Evolutionary conservation across 2,797 vertebrate species (phyloP), one percentile per base, ranked within the genome.

Genomic region (Cuculus canorus): DNA sequence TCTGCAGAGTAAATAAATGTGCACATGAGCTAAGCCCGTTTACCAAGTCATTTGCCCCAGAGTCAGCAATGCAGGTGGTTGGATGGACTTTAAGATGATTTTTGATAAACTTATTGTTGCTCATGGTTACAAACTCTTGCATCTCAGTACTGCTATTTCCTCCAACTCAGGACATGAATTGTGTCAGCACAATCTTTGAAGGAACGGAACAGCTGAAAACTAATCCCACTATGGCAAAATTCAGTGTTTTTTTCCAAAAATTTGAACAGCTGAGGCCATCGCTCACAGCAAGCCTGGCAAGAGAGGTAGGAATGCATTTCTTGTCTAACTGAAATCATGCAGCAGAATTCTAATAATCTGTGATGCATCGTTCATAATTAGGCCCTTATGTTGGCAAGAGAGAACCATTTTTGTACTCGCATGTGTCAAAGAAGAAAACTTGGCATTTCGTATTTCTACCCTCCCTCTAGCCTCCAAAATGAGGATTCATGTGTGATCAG

Each of bases 251-350:
- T 37, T 98, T 98, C 90, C 88, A 63, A 43, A 97, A 77, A 9
- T 86, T 98, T 66, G 96, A 91, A 77, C 80, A 22, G 15, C 82
- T 98, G 77, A 98, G 96, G 93, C 72, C 83, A 41, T 56, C 19
- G 2, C 27, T 94, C 15, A 4, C 35, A 54, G 69, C 93, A 78
- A 88, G 56, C 78, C 81, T 59, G 15, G 22, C 21, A n/a, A 35
- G 22, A 70, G 61, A 90, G 85, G 88, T 64, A 85, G 37, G 82
- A 73, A 48, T 54, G 37, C 27, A 3, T 75, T 81, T 15, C 30
- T 33, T 69, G 7, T 18, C 60, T 90, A 17, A 13, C 9, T 71
- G 66, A 64, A 79, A 60, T 27, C 18, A 7, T 2, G 10, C 19
- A 77, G 52, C 30, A 57, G 66, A 60, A 14, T 52, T 15, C 13